A percentile compares a stretch with the other conserved stretches of the same genome.
Conservation (phyloP, 1,140 invertebrate genomes). For the Aporrectodea caliginosa region DNA sequence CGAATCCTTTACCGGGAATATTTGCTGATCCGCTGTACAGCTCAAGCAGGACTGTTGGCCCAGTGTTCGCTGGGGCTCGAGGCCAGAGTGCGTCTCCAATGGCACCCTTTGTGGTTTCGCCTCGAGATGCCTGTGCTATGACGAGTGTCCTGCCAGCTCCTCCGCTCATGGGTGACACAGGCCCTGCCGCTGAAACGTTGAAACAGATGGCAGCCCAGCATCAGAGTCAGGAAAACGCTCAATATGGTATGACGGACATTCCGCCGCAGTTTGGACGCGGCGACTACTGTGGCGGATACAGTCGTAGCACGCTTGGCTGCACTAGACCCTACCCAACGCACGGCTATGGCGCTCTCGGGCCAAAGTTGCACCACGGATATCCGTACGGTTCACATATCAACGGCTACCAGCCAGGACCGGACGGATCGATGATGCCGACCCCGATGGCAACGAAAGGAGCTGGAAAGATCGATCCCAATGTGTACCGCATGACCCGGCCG, state of each 20-base stretch:
- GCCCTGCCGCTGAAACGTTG: conserved; percentile 83
- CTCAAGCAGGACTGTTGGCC: neutral
- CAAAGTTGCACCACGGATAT: neutral
- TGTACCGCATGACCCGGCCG: conserved; percentile 47
- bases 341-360: neutral
- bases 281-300: neutral
- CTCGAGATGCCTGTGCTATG: neutral
- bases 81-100: neutral
- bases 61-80: neutral
- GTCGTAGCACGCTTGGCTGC: neutral
- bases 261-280: neutral
- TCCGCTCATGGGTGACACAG: conserved; percentile 48
- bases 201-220: conserved; percentile 96
- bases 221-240: conserved; percentile 62
- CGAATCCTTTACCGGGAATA: neutral
- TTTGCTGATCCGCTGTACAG: conserved; percentile 17
- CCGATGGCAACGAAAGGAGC: neutral
- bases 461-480: conserved; percentile 31
- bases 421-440: conserved; percentile 10
- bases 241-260: neutral
- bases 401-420: neutral
- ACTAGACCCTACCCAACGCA: neutral
- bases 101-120: conserved; percentile 34
- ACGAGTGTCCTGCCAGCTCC: conserved; percentile 34
- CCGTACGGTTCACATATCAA: neutral